Conservation (phyloP, 1,140 invertebrate genomes). For the Eumaeus atala region DNA sequence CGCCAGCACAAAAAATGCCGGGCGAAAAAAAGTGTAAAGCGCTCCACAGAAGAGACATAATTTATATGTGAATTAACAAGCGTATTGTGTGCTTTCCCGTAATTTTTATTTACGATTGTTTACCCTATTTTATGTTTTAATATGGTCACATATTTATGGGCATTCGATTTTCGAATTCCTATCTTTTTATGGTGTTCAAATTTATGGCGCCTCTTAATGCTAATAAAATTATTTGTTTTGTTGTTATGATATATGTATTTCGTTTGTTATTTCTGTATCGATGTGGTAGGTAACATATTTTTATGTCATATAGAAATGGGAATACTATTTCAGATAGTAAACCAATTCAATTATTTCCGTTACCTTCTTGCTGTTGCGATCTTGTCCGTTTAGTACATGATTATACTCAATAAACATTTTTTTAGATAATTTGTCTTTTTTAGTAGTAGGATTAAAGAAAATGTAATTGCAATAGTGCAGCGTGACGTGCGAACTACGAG, state of each 20-base stretch:
- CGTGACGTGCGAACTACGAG: no score
- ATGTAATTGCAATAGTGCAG: no score
- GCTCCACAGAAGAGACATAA: slow-evolving; percentile 62
- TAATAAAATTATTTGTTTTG: slow-evolving; percentile 30
- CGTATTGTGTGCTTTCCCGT: slow-evolving; percentile 63
- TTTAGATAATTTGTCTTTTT: no score
- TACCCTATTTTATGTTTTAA: slow-evolving; percentile 73
- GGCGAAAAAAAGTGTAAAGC: slow-evolving; percentile 66
- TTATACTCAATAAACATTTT: no score
- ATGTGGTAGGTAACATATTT: slow-evolving; percentile 10
- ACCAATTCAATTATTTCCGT: no score
- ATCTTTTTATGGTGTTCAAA: slow-evolving; percentile 46
- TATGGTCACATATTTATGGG: slow-evolving; percentile 62
- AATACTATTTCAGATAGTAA: no score
- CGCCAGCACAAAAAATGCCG: slow-evolving; percentile 46
- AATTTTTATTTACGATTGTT: slow-evolving; percentile 73
- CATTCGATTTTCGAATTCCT: slow-evolving; percentile 38
- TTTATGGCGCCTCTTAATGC: slow-evolving; percentile 34
- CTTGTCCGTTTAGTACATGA: no score
- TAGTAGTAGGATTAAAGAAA: no score
- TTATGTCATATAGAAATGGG: no score
- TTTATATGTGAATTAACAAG: slow-evolving; percentile 66
- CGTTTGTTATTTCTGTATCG: slow-evolving; percentile 2
- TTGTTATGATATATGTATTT: slow-evolving; percentile 13
- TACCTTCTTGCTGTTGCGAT: no score